Percentiles rank a stretch among this genome's conserved stretches.
Conservation (phyloP, 2,113 vertebrate species). For the Xyliphius kryptos region DNA sequence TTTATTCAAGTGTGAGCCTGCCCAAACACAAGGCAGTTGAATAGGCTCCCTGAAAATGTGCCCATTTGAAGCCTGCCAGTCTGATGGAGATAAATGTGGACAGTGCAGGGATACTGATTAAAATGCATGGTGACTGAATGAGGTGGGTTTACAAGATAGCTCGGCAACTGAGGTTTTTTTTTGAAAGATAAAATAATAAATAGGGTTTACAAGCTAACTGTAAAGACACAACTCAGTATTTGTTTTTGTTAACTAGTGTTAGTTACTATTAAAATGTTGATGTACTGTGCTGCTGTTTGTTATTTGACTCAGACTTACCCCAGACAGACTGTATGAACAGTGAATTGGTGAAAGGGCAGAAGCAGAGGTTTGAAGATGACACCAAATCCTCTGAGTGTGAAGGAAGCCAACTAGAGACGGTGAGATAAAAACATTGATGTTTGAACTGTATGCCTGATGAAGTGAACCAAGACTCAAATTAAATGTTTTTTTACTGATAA, state of each 20-base stretch:
- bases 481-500: neutral
- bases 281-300: neutral
- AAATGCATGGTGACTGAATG: constrained; percentile 43
- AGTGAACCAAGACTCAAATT: neutral
- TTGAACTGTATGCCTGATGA: constrained; percentile 1
- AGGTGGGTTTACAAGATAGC: constrained; percentile 22
- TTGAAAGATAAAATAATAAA: neutral
- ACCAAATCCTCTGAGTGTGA: constrained; percentile 78
- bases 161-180: neutral
- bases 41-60: constrained; percentile 13
- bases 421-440: constrained; percentile 45
- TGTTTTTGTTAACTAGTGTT: constrained; percentile 8
- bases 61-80: constrained; percentile 13
- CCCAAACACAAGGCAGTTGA: neutral
- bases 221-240: neutral
- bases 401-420: constrained; percentile 73
- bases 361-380: constrained; percentile 65
- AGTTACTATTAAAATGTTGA: constrained; percentile 3
- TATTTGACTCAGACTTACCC: constrained; percentile 58
- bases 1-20: neutral
- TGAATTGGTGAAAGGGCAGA: constrained; percentile 69
- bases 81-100: constrained; percentile 38
- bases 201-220: neutral
- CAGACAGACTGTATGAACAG: constrained; percentile 70
- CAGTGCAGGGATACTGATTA: constrained; percentile 39